phyloP scores from a whole-genome alignment of 2,113 vertebrate genomes.

The Archilochus colubris region DNA sequence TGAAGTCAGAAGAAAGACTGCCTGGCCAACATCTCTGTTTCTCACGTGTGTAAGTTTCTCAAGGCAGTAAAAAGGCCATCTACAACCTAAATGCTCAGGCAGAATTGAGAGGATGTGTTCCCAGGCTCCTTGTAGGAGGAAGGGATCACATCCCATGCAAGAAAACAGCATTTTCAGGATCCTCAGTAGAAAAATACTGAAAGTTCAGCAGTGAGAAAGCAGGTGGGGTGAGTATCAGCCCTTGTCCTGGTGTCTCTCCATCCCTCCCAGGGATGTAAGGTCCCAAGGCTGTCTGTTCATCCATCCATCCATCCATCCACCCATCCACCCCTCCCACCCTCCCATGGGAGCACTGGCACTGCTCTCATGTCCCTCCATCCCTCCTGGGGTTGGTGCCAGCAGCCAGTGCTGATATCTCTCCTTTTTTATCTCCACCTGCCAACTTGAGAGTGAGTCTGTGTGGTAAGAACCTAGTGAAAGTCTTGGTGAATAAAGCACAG shows the following conservation, averaged over 20 bases:
- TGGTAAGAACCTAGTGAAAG: not conserved
- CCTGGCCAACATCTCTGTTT: not conserved
- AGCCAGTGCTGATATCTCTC: rapidly evolving
- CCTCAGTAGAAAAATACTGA: not conserved
- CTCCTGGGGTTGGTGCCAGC: not conserved
- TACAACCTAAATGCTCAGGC: not conserved
- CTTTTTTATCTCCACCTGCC: not conserved
- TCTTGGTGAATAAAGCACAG: not conserved
- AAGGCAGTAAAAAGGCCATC: not conserved
- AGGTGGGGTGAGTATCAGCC: not conserved
- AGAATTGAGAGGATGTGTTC: not conserved
- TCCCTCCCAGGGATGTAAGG: not conserved
- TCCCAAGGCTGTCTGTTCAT: too few species aligned
- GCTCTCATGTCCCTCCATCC: not conserved
- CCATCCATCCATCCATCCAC: not conserved
- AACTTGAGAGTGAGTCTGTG: not conserved
- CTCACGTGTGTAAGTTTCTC: not conserved
- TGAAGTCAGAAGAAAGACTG: not conserved
- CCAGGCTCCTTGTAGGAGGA: not conserved
- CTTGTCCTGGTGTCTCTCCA: not conserved
- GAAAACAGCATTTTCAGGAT: not conserved
- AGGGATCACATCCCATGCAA: not conserved
- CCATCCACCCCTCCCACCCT: not conserved
- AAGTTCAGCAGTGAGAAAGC: not conserved
- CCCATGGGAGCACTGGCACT: not conserved